phyloP scores from a whole-genome alignment of 1,140 invertebrate species.

The Notospermus geniculatus region DNA sequence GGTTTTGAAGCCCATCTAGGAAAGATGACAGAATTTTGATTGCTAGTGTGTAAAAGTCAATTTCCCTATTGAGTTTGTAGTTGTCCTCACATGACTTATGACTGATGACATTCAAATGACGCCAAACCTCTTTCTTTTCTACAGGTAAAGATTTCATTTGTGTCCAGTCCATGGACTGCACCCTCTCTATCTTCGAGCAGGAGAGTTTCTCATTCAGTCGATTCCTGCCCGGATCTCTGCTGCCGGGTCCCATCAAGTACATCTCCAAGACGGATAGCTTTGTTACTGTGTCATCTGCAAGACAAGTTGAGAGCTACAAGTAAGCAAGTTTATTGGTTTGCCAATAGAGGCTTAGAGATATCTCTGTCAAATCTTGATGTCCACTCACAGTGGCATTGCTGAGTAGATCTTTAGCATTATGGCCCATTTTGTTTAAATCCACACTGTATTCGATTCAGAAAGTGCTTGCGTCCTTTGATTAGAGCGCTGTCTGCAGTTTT shows the following conservation, averaged over 20 bases:
- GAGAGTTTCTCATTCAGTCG: constrained; percentile 77
- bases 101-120: too few relatives aligned
- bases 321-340: constrained; percentile 49
- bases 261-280: constrained; percentile 76
- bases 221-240: constrained; percentile 69
- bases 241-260: constrained; percentile 78
- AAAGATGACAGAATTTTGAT: too few relatives aligned
- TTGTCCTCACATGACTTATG: too few relatives aligned
- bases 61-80: too few relatives aligned
- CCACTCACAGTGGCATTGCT: neutral
- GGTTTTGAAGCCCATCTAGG: too few relatives aligned
- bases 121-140: constrained; percentile 21
- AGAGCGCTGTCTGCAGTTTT: too few relatives aligned
- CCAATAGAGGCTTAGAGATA: neutral
- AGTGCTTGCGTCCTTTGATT: too few relatives aligned
- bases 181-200: constrained; percentile 82
- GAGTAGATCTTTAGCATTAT: too few relatives aligned
- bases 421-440: too few relatives aligned
- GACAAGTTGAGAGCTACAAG: constrained; percentile 78
- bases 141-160: constrained; percentile 76
- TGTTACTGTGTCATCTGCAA: constrained; percentile 71
- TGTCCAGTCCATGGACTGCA: constrained; percentile 81
- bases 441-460: too few relatives aligned
- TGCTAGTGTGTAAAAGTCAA: too few relatives aligned
- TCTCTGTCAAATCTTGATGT: neutral